Conservation (phyloP, 2,113 vertebrate genomes). For the Cyrtonyx montezumae region DNA sequence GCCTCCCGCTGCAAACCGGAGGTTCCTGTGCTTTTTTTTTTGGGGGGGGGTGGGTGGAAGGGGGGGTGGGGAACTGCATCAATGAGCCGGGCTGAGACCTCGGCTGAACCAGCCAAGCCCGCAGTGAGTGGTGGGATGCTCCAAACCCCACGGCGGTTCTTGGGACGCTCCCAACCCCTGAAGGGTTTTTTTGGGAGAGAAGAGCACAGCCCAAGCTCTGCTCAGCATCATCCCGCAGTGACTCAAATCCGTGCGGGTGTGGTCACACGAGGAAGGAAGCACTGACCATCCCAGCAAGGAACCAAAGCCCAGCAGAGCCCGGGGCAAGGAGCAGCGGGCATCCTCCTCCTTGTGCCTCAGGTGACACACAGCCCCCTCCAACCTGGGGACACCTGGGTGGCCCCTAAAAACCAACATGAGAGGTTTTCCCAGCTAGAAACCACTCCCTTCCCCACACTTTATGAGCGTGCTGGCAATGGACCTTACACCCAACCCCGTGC, state of each 20-base stretch:
- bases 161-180: background rate
- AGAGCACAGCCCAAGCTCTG: background rate
- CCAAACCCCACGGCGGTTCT: background rate
- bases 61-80: background rate
- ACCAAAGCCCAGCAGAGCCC: background rate
- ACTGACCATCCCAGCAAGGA: background rate
- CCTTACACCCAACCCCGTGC: background rate
- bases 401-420: background rate
- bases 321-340: background rate
- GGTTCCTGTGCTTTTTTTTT: slow-evolving; percentile 2
- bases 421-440: background rate
- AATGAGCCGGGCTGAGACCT: background rate
- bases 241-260: background rate
- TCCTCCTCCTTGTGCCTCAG: background rate
- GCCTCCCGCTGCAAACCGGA: slow-evolving; percentile 8
- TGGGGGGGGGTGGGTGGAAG: background rate
- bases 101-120: slow-evolving; percentile 18
- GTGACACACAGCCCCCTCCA: background rate
- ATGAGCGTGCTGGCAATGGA: background rate
- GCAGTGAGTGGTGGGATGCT: background rate
- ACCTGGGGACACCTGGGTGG: accelerated
- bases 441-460: background rate
- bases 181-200: background rate
- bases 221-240: background rate
- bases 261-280: background rate